Conservation (phyloP, 2,113 vertebrate genomes). For the Elanoides forficatus region DNA sequence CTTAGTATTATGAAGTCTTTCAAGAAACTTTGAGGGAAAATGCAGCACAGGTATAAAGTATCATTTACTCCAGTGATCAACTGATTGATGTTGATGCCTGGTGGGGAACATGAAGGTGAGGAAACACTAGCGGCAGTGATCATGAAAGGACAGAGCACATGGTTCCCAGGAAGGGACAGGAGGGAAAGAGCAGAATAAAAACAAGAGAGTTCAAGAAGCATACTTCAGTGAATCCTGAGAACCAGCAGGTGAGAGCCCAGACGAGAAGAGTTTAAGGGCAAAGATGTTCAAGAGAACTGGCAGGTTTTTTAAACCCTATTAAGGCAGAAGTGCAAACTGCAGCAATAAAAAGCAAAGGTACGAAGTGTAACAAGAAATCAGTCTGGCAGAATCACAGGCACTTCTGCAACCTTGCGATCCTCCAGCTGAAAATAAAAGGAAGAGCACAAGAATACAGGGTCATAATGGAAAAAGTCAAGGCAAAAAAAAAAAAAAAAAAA, state of each 20-base stretch:
- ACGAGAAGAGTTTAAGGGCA: not conserved
- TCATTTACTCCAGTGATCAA: not conserved
- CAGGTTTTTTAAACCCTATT: not conserved
- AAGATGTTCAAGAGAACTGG: not conserved
- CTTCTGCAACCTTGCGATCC: not conserved
- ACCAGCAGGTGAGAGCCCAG: not conserved
- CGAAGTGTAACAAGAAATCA: not conserved
- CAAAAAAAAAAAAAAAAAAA: not conserved
- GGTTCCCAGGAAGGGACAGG: not conserved
- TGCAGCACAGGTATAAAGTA: not conserved
- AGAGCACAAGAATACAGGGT: not conserved
- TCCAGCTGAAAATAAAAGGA: not conserved
- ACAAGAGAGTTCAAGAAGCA: not conserved
- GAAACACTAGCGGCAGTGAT: not conserved
- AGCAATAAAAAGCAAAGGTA: not conserved
- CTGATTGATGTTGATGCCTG: not conserved
- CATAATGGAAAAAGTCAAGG: not conserved
- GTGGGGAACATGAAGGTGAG: not conserved
- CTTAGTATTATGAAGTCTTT: not conserved
- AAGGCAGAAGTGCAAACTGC: not conserved
- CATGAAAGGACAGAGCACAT: not conserved
- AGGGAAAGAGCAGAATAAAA: not conserved
- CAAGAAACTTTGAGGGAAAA: not conserved
- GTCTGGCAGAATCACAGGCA: not conserved
- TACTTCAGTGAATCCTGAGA: not conserved